These are phyloP conservation scores for Galendromus occidentalis DNA, from an alignment of 1,140 invertebrate genomes.

Conservation along the genomic window DNA sequence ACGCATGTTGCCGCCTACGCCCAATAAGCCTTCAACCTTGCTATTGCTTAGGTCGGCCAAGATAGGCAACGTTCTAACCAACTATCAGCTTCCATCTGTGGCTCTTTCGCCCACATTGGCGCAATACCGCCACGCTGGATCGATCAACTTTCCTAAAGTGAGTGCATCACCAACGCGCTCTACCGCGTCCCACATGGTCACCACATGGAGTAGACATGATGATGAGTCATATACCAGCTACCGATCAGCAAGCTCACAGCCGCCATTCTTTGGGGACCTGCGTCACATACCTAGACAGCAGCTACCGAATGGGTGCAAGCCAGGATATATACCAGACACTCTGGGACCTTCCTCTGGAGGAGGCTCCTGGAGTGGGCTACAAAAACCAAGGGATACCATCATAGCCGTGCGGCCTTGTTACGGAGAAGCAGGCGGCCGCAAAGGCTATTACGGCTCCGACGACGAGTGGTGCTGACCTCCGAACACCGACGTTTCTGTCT, in stretches of 20 bases:
- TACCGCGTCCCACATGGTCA: conserved; percentile 21
- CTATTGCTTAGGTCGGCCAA: conserved; percentile 18
- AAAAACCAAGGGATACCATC: conserved; percentile 10
- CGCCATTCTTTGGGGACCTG: conserved; percentile 10
- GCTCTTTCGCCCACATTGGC: conserved; percentile 21
- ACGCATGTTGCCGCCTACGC: conserved; percentile 58
- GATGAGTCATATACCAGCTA: conserved; percentile 5
- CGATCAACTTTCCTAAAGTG: conserved; percentile 70
- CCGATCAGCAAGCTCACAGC: conserved; percentile 4
- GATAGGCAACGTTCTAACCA: conserved; percentile 11
- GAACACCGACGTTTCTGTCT: conserved; percentile 3
- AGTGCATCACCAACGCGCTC: conserved; percentile 71
- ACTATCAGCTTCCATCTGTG: conserved; percentile 24
- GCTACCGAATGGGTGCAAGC: conserved; percentile 11
- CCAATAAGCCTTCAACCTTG: conserved; percentile 57
- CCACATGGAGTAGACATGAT: conserved; percentile 10
- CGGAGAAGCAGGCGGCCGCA: neutral
- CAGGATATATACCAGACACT: conserved; percentile 8
- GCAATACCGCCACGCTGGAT: conserved; percentile 10
- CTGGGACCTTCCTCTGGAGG: neutral
- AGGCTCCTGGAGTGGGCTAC: conserved; percentile 4
- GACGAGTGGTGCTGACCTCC: conserved; percentile 9
- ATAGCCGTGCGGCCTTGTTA: neutral
- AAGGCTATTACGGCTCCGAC: conserved; percentile 6
- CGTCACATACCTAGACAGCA: conserved; percentile 6